Percentiles rank a stretch among this genome's conserved stretches.
Conservation (phyloP, 2,113 vertebrate species). For the Gadus macrocephalus region DNA sequence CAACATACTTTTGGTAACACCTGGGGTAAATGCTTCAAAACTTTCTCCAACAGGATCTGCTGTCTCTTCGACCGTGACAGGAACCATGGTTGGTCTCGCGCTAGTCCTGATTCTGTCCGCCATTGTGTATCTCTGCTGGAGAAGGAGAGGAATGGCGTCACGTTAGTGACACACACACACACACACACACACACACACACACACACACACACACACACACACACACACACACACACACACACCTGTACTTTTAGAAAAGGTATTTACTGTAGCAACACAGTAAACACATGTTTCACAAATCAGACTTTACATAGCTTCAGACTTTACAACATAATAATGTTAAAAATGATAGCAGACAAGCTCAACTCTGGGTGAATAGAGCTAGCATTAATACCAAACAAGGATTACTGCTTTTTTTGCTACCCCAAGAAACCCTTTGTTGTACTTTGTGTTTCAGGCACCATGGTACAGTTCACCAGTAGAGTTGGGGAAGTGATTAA, state of each 20-base stretch:
- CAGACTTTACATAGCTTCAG: too few relatives aligned
- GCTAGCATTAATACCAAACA: too few relatives aligned
- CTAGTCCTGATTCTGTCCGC: constrained; percentile 35
- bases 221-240: too few relatives aligned
- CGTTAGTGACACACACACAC: constrained; percentile 34
- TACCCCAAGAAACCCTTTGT: not conserved
- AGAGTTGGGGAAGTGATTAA: constrained; percentile 36
- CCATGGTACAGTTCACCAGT: constrained; percentile 50
- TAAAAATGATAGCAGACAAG: too few relatives aligned
- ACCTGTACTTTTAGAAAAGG: not conserved
- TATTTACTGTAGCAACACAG: not conserved
- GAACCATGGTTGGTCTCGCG: constrained; percentile 30
- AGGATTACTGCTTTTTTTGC: too few relatives aligned
- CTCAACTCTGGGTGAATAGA: too few relatives aligned
- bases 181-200: too few relatives aligned
- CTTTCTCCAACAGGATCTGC: constrained; percentile 24
- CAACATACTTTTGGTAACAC: not conserved
- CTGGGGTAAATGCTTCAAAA: not conserved
- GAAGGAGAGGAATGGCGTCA: constrained; percentile 26
- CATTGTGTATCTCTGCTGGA: constrained; percentile 48
- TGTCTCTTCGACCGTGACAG: constrained; percentile 25
- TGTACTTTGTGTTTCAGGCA: constrained; percentile 38
- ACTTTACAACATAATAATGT: not conserved
- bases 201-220: too few relatives aligned
- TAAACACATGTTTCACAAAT: too few relatives aligned